A percentile compares a stretch with the other conserved stretches of the same genome.
phyloP scores from a whole-genome alignment of 2,797 vertebrate species.

The Saguinus oedipus region DNA sequence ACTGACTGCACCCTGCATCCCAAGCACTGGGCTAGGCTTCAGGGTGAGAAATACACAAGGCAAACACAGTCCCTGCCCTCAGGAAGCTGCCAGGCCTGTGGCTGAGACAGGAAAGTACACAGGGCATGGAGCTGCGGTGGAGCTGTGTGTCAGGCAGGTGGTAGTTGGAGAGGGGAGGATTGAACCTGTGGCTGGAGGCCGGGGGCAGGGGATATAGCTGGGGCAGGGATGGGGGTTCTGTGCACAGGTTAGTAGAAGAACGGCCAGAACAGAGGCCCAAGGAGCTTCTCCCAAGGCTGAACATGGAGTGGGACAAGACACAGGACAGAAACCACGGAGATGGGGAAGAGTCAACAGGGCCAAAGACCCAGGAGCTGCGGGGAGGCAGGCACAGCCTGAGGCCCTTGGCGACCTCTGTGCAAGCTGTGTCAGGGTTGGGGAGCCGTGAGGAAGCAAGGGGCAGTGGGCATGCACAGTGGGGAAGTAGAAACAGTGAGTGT shows the following conservation, averaged over 20 bases:
- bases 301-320: background rate
- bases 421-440: background rate
- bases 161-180: too few relatives aligned
- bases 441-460: background rate
- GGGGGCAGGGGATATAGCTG: background rate
- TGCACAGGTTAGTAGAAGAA: background rate
- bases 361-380: background rate
- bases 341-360: background rate
- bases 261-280: background rate
- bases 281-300: background rate
- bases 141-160: background rate
- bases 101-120: background rate
- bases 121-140: too few relatives aligned
- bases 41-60: background rate
- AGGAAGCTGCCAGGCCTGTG: background rate
- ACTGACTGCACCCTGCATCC: background rate
- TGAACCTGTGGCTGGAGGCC: background rate
- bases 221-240: too few relatives aligned
- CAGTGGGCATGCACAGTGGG: background rate
- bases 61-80: background rate
- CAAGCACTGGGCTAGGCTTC: background rate
- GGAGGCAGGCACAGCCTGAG: background rate
- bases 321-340: background rate
- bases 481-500: background rate
- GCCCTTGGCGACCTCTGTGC: background rate